A percentile compares a stretch with the other conserved stretches of the same genome.
Conservation (phyloP, 2,113 vertebrate genomes). For the Phycodurus eques region DNA sequence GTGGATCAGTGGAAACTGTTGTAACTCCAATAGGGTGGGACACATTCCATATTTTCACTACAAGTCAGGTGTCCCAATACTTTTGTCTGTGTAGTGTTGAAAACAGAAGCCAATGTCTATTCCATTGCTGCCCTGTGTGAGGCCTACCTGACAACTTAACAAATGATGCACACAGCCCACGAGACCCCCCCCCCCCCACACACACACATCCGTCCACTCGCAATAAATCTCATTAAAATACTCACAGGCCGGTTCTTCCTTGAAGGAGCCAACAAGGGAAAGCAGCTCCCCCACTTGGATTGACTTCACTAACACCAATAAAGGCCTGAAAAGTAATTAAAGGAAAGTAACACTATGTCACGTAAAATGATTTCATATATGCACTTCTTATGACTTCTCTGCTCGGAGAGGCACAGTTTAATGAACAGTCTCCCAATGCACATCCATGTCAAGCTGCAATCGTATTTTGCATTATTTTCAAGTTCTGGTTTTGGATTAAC, state of each 20-base stretch:
- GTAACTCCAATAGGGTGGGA: background rate
- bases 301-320: constrained; percentile 11
- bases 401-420: constrained; percentile 22
- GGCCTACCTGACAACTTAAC: constrained; percentile 55
- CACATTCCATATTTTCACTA: background rate
- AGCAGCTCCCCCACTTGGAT: constrained; percentile 7
- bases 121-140: constrained; percentile 14
- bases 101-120: constrained; percentile 3
- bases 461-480: background rate
- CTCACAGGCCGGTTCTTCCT: constrained; percentile 20
- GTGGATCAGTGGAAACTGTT: background rate
- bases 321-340: constrained; percentile 12
- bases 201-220: background rate
- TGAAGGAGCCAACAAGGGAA: constrained; percentile 25
- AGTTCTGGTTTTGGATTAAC: background rate
- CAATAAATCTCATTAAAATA: constrained; percentile 11
- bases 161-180: constrained; percentile 37
- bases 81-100: background rate
- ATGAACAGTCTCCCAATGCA: background rate
- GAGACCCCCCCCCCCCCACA: constrained; percentile 28
- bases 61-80: background rate
- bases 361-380: background rate
- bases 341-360: background rate
- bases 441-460: background rate
- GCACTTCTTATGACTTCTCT: constrained; percentile 48